These are phyloP conservation scores for Odocoileus virginianus DNA, from an alignment of 2,113 vertebrate species.

Conservation along the genomic window DNA sequence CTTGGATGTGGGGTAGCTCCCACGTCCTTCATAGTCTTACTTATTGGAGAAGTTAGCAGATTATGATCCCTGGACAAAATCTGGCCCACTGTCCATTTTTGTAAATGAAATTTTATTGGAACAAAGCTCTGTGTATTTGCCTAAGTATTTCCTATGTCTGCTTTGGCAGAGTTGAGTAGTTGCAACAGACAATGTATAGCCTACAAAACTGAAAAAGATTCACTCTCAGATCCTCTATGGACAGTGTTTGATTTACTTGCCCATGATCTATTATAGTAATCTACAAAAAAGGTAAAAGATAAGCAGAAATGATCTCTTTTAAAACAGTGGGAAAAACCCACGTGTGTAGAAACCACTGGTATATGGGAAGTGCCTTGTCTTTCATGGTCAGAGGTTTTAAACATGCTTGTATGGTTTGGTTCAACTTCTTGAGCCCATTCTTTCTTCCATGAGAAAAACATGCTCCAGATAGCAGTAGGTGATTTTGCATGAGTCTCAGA, in stretches of 20 bases:
- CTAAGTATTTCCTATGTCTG: background rate
- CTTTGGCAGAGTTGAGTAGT: background rate
- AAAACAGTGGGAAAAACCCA: background rate
- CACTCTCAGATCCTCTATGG: background rate
- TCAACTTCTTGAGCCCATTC: background rate
- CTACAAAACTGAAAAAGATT: background rate
- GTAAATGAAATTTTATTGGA: background rate
- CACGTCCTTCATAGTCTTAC: background rate
- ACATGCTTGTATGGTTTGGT: background rate
- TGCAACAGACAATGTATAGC: background rate
- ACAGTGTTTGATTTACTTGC: background rate
- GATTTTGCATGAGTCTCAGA: background rate
- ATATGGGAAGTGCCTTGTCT: background rate
- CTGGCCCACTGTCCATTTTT: background rate
- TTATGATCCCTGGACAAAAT: background rate
- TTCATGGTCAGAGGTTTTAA: background rate
- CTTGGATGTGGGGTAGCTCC: background rate
- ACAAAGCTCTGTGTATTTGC: background rate
- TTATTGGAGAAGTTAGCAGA: background rate
- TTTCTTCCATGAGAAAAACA: background rate
- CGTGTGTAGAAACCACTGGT: background rate
- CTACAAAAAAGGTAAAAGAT: slow-evolving; percentile 24
- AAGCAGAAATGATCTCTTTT: background rate
- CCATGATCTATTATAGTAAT: background rate
- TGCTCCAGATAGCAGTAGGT: background rate